These are phyloP conservation scores for Leptogaster cylindrica DNA, from an alignment of 2,888 invertebrate species.

Conservation along the genomic window DNA sequence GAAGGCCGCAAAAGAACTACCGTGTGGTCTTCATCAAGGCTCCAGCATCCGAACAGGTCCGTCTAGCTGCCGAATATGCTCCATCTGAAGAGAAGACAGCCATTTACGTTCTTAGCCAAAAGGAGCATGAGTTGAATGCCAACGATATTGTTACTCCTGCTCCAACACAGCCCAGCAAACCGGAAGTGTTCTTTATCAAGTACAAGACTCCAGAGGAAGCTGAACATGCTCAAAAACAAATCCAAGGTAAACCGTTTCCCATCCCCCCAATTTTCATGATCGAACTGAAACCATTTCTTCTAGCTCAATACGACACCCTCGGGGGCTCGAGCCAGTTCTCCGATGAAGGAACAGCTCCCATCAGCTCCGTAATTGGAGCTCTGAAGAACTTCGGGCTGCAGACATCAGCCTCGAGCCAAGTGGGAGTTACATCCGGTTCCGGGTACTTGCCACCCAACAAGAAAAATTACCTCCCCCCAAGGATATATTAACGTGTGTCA, in stretches of 20 bases:
- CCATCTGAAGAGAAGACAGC: constrained; percentile 61
- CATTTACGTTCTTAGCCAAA: constrained; percentile 59
- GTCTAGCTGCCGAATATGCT: constrained; percentile 55
- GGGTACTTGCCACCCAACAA: too few relatives aligned
- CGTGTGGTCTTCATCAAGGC: constrained; percentile 60
- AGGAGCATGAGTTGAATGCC: constrained; percentile 54
- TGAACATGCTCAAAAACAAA: constrained; percentile 57
- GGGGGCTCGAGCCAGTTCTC: constrained; percentile 6
- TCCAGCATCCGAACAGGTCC: constrained; percentile 51
- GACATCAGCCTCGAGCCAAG: too few relatives aligned
- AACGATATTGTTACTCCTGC: constrained; percentile 55
- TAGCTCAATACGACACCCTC: not conserved
- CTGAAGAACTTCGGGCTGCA: too few relatives aligned
- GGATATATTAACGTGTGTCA: too few relatives aligned
- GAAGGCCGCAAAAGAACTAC: constrained; percentile 58
- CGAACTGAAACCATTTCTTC: too few relatives aligned
- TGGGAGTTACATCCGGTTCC: too few relatives aligned
- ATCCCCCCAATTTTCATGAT: too few relatives aligned
- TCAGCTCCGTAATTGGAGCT: not conserved
- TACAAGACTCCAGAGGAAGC: constrained; percentile 60
- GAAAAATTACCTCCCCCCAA: too few relatives aligned
- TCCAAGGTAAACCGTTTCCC: too few relatives aligned
- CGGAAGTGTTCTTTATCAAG: constrained; percentile 60
- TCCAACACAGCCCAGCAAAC: constrained; percentile 55
- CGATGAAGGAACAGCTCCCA: not conserved